A percentile compares a stretch with the other conserved stretches of the same genome.
phyloP scores from a whole-genome alignment of 2,113 vertebrate genomes.

The Piaya cayana region DNA sequence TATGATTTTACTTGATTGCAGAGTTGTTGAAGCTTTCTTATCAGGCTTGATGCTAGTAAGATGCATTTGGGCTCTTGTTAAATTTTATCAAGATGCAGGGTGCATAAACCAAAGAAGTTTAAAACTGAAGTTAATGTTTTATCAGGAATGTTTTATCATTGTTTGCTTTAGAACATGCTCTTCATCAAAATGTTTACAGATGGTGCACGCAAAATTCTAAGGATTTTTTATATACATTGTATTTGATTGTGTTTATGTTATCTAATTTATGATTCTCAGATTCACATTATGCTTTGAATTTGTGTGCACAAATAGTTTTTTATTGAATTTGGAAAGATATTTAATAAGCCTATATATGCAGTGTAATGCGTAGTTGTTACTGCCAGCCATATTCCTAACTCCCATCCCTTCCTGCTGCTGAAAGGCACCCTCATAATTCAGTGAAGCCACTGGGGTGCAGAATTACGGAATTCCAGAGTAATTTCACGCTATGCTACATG shows the following conservation, averaged over 20 bases:
- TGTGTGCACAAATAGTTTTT: background rate
- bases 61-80: accelerated
- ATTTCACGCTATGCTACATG: background rate
- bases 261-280: background rate
- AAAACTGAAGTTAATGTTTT: background rate
- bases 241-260: background rate
- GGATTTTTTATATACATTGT: background rate
- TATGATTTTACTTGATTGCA: background rate
- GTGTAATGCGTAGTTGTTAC: background rate
- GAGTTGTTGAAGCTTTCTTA: background rate
- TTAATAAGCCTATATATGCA: background rate
- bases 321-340: background rate
- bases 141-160: background rate
- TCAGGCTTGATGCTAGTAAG: background rate
- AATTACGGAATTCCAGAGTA: accelerated
- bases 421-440: background rate
- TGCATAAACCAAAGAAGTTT: background rate
- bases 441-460: background rate
- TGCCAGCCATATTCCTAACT: background rate
- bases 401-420: too few relatives aligned
- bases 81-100: background rate
- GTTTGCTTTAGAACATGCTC: background rate
- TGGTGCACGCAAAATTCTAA: background rate
- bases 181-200: background rate
- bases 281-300: background rate